Evolutionary conservation across 64 coral and sea anemone species (phyloP).

Genomic region (Montipora efflorescens): DNA sequence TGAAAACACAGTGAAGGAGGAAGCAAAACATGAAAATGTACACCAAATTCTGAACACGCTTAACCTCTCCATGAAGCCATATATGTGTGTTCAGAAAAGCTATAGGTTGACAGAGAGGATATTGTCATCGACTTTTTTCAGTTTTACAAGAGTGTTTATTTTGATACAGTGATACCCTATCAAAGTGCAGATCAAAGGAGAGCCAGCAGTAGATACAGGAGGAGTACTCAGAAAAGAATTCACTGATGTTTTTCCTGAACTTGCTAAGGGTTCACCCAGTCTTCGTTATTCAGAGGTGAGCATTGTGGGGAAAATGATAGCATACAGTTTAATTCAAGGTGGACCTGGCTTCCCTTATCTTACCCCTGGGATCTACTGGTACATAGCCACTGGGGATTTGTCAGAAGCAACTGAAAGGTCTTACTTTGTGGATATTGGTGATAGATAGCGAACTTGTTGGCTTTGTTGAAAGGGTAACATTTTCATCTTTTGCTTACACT

Average conservation of each 20-base stretch:
- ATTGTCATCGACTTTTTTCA: slow-evolving; percentile 53
- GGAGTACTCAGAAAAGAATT: slow-evolving; percentile 41
- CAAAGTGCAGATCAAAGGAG: slow-evolving; percentile 34
- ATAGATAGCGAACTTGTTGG: slow-evolving; percentile 11
- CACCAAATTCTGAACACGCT: slow-evolving; percentile 51
- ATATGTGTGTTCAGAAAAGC: slow-evolving; percentile 14
- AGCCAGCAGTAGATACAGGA: slow-evolving; percentile 64
- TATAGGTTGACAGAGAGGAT: slow-evolving; percentile 59
- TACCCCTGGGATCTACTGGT: slow-evolving; percentile 58
- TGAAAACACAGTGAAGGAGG: neutral
- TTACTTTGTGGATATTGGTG: slow-evolving; percentile 41
- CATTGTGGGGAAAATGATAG: slow-evolving; percentile 48
- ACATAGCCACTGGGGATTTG: slow-evolving; percentile 73
- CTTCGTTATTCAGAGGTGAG: slow-evolving; percentile 24
- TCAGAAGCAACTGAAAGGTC: slow-evolving; percentile 32
- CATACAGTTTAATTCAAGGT: slow-evolving; percentile 62
- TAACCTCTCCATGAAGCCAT: slow-evolving; percentile 41
- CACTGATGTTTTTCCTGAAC: slow-evolving; percentile 15
- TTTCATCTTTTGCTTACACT: neutral
- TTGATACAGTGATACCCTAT: slow-evolving; percentile 33
- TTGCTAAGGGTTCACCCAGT: neutral
- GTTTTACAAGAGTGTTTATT: slow-evolving; percentile 32
- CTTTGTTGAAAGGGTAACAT: slow-evolving; percentile 21
- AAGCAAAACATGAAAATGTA: slow-evolving; percentile 31
- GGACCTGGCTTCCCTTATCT: slow-evolving; percentile 79